Evolutionary conservation across 2,888 invertebrate genomes (phyloP).

Genomic region (Acanthosepion lycidas): DNA sequence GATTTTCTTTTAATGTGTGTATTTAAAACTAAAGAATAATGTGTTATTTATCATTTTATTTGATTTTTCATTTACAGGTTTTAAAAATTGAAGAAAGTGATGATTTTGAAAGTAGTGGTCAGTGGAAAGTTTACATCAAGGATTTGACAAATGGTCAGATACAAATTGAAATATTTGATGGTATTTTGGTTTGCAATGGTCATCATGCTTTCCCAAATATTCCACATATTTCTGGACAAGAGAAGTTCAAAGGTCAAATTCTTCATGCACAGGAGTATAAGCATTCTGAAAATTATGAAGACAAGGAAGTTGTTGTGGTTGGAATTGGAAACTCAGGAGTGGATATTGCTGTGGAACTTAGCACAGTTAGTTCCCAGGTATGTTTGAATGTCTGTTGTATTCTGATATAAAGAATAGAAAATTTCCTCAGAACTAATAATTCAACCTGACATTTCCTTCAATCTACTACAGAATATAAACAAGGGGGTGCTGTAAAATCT

Average conservation of each 20-base stretch:
- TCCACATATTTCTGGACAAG: constrained; percentile 62
- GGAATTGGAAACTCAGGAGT: constrained; percentile 77
- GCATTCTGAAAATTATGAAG: constrained; percentile 63
- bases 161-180: constrained; percentile 64
- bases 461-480: too few species aligned
- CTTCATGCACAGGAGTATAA: constrained; percentile 69
- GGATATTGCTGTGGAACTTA: constrained; percentile 75
- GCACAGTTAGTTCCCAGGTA: constrained; percentile 70
- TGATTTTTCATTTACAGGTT: constrained; percentile 52
- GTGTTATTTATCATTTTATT: not conserved
- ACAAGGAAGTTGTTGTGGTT: constrained; percentile 75
- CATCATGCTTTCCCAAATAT: constrained; percentile 64
- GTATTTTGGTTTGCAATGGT: constrained; percentile 70
- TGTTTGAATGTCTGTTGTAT: not conserved
- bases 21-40: too few species aligned
- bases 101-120: constrained; percentile 67
- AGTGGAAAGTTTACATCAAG: constrained; percentile 67
- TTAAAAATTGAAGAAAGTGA: constrained; percentile 54
- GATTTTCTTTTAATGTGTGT: too few species aligned
- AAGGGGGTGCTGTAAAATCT: too few species aligned
- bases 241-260: constrained; percentile 65
- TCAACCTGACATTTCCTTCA: too few species aligned
- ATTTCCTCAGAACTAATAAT: too few species aligned
- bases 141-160: constrained; percentile 61
- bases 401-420: too few species aligned